Conservation (phyloP, 2,888 invertebrate species). For the Meteorus colon region DNA sequence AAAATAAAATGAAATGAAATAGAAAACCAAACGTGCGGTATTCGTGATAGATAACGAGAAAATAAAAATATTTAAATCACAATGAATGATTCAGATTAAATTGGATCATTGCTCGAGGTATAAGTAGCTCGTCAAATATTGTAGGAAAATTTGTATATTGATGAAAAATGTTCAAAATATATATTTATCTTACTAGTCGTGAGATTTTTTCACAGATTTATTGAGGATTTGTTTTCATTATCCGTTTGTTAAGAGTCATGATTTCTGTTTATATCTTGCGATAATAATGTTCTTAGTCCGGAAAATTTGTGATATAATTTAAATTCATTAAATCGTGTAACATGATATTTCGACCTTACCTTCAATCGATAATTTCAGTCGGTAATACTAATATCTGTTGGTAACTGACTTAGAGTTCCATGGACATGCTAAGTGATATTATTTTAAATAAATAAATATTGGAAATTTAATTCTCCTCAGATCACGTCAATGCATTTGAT, state of each 20-base stretch:
- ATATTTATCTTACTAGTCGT: slow-evolving; percentile 61
- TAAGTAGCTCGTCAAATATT: slow-evolving; percentile 67
- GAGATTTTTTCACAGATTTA: slow-evolving; percentile 31
- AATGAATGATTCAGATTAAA: slow-evolving; percentile 51
- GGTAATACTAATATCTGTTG: no score
- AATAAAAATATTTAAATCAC: slow-evolving; percentile 47
- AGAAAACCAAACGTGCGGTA: slow-evolving; percentile 68
- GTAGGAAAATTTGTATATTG: slow-evolving; percentile 70
- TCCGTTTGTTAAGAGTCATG: background rate
- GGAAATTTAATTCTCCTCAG: no score
- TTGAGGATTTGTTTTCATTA: slow-evolving; percentile 4
- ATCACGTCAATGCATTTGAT: no score
- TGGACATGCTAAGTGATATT: no score
- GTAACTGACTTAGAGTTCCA: no score
- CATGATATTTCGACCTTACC: no score
- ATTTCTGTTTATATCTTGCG: background rate
- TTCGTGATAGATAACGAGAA: slow-evolving; percentile 64
- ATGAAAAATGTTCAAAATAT: slow-evolving; percentile 64
- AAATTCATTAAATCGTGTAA: no score
- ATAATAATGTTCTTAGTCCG: no score
- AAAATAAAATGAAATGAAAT: no score
- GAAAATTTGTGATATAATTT: no score
- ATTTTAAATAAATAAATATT: no score
- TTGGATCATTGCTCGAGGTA: slow-evolving; percentile 66
- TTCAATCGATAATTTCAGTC: no score